Conservation (phyloP, 2,888 invertebrate genomes). For the Omphaloscelis lunosa region DNA sequence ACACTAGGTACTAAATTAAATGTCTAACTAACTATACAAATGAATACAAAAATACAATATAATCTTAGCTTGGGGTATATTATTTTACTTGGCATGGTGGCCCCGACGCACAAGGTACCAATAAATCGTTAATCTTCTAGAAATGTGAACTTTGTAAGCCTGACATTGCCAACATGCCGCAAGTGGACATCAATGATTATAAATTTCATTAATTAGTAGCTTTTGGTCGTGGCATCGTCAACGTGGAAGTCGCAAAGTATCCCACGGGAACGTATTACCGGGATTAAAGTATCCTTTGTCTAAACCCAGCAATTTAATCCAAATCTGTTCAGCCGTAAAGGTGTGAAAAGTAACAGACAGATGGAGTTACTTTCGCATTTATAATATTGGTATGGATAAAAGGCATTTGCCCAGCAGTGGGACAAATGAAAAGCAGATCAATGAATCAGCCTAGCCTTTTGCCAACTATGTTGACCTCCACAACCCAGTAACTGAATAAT, state of each 20-base stretch:
- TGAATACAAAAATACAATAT: neutral
- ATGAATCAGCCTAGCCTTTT: too few species aligned
- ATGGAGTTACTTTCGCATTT: neutral
- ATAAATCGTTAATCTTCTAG: neutral
- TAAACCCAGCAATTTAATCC: neutral
- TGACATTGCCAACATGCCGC: neutral
- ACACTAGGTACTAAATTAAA: too few species aligned
- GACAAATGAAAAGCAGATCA: too few species aligned
- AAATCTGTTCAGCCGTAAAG: neutral
- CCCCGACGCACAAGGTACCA: neutral
- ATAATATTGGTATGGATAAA: neutral
- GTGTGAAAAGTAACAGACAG: neutral
- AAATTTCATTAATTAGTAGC: neutral
- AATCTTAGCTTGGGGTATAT: neutral
- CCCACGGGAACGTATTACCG: neutral
- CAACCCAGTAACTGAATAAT: too few species aligned
- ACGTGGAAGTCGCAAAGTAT: neutral
- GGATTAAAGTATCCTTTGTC: too few species aligned
- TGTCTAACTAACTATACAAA: neutral
- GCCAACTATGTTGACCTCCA: too few species aligned
- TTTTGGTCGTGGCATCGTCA: neutral
- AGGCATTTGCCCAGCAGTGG: too few species aligned
- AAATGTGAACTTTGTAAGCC: neutral
- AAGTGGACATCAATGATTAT: neutral
- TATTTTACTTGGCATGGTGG: neutral